Base-by-base conservation (phyloP, 2,888 invertebrate genomes). In the Lithosia quadra region DNA sequence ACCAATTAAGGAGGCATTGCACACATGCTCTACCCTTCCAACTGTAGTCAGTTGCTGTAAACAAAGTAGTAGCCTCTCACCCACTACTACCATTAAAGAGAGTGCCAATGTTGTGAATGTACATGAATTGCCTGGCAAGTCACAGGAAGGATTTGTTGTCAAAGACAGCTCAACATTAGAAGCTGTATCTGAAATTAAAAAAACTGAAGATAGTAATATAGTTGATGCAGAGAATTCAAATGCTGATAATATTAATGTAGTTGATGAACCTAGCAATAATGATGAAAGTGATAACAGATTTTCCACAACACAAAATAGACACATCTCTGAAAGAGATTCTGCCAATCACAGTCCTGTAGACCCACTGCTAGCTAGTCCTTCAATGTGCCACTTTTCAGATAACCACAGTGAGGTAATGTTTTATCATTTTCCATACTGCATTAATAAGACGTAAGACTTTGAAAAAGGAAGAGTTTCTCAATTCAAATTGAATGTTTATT, bases 261-360 rank as follows among this genome's bases (percentile, higher is more conserved):
- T 85, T 83, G 86, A 88, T 79, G 91, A 89, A 86, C 78, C 87
- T 85, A 90, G 85, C 88, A 85, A 90, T 83, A 90, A 80, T 84
- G 88, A 88, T 88, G 88, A 90, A 77, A 90, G 83, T 86, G 87
- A 87, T 81, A 88, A 90, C 79, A 90, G 88, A 82, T 94, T 89
- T 83, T 90, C 91, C 70, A 81, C 88, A 78, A 81, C 91, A 80
- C 92, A 91, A 86, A 87, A 85, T 75, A 92, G 94, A 88, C 90
- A 78, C 76, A 88, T 91, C 75, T 91, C 91, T 70, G 95, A 94
- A 85, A 93, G 97, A 84, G 97, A 97, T 90, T 97, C 97, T 33
- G 97, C 97, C 28, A 97, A 97, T 91, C 97, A 97, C 84, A 97
- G 97, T 90, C 97, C 97, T 3, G 96, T 96, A 67, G 97, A 97